Percentiles rank a stretch among this genome's conserved stretches.
Conservation (phyloP, 1,140 invertebrate genomes). For the Teleogryllus occipitalis region DNA sequence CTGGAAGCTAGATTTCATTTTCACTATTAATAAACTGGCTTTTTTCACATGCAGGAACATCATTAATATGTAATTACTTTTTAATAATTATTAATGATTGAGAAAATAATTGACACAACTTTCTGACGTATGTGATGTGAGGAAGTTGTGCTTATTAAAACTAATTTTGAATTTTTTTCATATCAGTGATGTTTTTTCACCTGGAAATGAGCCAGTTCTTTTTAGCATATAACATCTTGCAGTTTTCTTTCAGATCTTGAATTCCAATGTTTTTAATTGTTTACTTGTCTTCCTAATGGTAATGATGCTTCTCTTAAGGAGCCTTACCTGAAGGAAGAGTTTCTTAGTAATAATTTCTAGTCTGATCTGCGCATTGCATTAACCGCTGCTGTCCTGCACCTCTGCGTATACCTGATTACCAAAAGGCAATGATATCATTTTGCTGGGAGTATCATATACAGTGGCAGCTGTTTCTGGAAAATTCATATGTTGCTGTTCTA, state of each 20-base stretch:
- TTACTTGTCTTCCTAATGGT: not conserved
- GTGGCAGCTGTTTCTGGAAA: not conserved
- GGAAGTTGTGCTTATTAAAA: not conserved
- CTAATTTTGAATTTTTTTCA: not conserved
- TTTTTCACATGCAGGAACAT: constrained; percentile 7
- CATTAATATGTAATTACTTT: not conserved
- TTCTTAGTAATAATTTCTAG: not conserved
- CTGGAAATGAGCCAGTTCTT: not conserved
- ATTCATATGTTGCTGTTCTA: not conserved
- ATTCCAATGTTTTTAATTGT: not conserved
- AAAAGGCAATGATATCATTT: not conserved
- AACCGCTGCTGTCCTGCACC: not conserved
- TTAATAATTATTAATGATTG: not conserved
- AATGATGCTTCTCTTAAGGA: not conserved
- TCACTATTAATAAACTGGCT: not conserved
- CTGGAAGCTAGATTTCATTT: not conserved
- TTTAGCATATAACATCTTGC: not conserved
- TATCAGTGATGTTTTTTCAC: not conserved
- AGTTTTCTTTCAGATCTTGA: not conserved
- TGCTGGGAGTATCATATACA: not conserved
- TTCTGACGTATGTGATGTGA: not conserved
- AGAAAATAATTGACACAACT: not conserved
- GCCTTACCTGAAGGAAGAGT: not conserved
- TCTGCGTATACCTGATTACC: not conserved
- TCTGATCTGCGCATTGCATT: not conserved